phyloP scores from a whole-genome alignment of 23 tunicate species.

The Diplosoma virens region DNA sequence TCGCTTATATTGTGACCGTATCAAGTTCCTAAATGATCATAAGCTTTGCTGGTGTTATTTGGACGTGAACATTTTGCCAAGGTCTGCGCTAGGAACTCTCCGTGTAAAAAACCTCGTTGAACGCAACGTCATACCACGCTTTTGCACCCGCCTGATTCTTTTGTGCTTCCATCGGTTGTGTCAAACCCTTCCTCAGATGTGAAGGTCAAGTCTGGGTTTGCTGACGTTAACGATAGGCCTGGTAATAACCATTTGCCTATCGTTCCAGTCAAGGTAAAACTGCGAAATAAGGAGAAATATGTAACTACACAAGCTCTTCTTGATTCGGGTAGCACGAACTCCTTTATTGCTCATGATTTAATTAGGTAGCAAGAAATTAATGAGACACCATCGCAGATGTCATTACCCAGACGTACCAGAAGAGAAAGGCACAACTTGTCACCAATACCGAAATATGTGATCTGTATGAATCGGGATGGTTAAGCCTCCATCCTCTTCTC shows the following conservation, averaged over 20 bases:
- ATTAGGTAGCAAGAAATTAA: neutral
- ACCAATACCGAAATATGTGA: too few species aligned
- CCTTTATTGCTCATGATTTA: constrained; percentile 2
- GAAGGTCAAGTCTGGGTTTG: too few species aligned
- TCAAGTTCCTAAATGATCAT: neutral
- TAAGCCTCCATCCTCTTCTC: too few species aligned
- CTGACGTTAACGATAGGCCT: too few species aligned
- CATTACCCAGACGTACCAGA: too few species aligned
- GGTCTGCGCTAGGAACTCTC: constrained; percentile 10
- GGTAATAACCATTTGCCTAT: constrained; percentile 10
- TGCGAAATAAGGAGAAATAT: neutral
- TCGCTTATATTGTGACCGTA: neutral
- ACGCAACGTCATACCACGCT: constrained; percentile 32
- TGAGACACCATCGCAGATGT: too few species aligned
- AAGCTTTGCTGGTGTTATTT: neutral
- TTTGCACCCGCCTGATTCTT: constrained; percentile 47
- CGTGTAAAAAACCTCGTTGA: constrained; percentile 33
- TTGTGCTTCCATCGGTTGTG: too few species aligned
- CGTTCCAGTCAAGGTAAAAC: constrained; percentile 8
- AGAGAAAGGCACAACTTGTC: too few species aligned
- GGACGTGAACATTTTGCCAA: constrained; percentile 6
- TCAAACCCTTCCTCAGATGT: too few species aligned
- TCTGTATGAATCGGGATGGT: too few species aligned
- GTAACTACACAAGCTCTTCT: constrained; percentile 15
- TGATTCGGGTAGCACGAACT: constrained; percentile 17